These are phyloP conservation scores for Lasioglossum malachurum DNA, from an alignment of 2,888 invertebrate genomes.

Conservation along the genomic window DNA sequence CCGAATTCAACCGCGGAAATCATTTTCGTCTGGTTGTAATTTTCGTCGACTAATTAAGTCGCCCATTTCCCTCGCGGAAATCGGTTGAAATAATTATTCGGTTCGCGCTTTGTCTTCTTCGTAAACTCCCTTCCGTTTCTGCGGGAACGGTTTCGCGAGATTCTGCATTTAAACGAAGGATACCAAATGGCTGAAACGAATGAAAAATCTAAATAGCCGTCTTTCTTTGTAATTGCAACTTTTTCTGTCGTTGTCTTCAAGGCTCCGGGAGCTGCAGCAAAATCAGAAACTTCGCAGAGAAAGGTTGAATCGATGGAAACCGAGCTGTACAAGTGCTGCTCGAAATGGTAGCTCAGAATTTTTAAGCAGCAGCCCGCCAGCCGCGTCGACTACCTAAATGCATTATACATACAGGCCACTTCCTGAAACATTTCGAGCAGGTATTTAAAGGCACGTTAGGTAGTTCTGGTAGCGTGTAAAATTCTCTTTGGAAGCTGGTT, in stretches of 20 bases:
- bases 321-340: neutral
- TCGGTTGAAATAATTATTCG: conserved; percentile 30
- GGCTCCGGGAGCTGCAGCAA: neutral
- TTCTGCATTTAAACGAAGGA: neutral
- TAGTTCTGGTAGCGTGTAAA: conserved; percentile 2
- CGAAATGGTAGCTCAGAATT: neutral
- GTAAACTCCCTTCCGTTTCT: neutral
- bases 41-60: conserved; percentile 33
- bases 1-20: conserved; percentile 23
- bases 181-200: too few relatives aligned
- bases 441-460: neutral
- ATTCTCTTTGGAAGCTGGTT: conserved; percentile 5
- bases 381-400: neutral
- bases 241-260: neutral
- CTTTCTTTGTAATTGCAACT: neutral
- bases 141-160: neutral
- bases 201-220: neutral
- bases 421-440: neutral
- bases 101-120: conserved; percentile 13
- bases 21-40: conserved; percentile 24
- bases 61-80: neutral
- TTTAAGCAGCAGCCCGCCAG: neutral
- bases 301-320: neutral
- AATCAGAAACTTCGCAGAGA: neutral
- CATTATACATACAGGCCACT: neutral